Conservation (phyloP, 2,888 invertebrate genomes). For the Thelaira solivaga region DNA sequence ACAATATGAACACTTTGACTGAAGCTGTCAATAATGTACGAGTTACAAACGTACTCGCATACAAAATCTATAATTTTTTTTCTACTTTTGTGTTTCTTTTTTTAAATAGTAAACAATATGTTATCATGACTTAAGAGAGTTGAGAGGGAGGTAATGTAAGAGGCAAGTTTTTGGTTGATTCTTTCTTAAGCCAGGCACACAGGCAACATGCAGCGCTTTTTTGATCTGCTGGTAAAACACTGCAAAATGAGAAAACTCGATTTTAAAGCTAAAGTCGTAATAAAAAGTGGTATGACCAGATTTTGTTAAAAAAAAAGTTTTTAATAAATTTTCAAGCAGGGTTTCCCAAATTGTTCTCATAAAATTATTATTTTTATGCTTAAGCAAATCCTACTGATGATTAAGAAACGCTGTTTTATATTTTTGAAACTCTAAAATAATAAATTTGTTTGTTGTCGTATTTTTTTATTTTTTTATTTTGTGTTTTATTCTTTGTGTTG, state of each 20-base stretch:
- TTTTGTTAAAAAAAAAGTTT: conserved; percentile 54
- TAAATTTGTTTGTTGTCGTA: conserved; percentile 48
- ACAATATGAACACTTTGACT: conserved; percentile 60
- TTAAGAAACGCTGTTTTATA: conserved; percentile 9
- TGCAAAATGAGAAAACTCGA: conserved; percentile 53
- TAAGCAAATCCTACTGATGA: not conserved
- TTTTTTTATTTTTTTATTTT: not conserved
- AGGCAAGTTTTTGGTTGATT: conserved; percentile 23
- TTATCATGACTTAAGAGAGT: not conserved
- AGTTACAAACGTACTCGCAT: not conserved
- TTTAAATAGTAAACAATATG: conserved; percentile 41
- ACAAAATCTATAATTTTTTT: conserved; percentile 14
- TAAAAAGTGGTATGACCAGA: conserved; percentile 62
- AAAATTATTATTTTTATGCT: not conserved
- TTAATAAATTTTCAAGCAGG: conserved; percentile 33
- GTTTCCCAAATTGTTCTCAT: conserved; percentile 8
- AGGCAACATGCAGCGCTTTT: conserved; percentile 35
- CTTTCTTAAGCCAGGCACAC: conserved; percentile 32
- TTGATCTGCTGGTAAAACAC: conserved; percentile 8
- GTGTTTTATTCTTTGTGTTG: conserved; percentile 20
- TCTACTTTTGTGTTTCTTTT: too few relatives aligned
- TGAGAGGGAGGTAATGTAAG: not conserved
- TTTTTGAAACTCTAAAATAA: conserved; percentile 40
- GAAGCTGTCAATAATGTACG: conserved; percentile 54
- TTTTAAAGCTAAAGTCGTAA: conserved; percentile 59